Conservation (phyloP, 2,888 invertebrate genomes). For the Eledona agricola region DNA sequence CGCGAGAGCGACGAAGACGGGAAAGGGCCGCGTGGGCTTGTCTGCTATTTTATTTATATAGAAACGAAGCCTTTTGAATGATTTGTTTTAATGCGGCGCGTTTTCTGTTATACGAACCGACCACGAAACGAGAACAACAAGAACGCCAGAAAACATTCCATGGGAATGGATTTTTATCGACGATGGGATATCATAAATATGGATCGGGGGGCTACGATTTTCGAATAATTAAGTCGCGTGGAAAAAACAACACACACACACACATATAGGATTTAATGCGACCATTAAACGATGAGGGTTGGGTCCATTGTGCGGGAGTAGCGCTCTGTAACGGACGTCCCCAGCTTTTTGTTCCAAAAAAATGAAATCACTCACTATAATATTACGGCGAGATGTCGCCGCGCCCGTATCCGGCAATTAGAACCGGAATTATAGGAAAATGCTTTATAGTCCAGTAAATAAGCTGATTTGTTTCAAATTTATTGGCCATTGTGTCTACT, state of each 20-base stretch:
- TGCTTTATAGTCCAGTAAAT: constrained; percentile 58
- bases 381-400: constrained; percentile 35
- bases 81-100: constrained; percentile 53
- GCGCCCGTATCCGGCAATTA: constrained; percentile 55
- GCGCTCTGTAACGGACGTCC: no score
- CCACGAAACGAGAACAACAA: constrained; percentile 34
- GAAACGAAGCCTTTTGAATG: constrained; percentile 54
- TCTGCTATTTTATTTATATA: constrained; percentile 57
- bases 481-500: constrained; percentile 58
- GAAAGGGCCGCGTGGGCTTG: constrained; percentile 49
- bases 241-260: no score
- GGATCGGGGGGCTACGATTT: no score
- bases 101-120: constrained; percentile 27
- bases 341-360: constrained; percentile 19
- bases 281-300: no score
- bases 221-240: no score
- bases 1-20: constrained; percentile 20
- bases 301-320: no score
- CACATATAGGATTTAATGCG: no score
- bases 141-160: constrained; percentile 46
- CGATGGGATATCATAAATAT: no score
- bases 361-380: constrained; percentile 29
- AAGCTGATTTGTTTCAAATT: constrained; percentile 53
- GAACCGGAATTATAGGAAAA: constrained; percentile 51
- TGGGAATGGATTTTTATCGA: constrained; percentile 34